Evolutionary conservation across 2,888 invertebrate species (phyloP).

Genomic region (Pherbina coryleti): DNA sequence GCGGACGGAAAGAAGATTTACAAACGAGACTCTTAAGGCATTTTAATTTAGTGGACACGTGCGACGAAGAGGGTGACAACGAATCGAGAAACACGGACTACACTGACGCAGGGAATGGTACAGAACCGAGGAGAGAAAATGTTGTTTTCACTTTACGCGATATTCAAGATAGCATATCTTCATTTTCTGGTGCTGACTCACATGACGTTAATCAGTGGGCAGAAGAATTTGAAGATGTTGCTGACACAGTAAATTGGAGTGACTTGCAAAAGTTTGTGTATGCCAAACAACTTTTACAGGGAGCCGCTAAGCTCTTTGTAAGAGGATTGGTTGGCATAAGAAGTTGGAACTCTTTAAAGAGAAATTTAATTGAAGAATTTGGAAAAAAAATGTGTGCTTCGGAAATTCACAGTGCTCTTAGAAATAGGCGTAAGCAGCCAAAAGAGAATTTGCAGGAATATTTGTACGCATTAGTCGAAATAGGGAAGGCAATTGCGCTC

Average conservation of each 20-base stretch:
- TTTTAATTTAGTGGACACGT: too few relatives aligned
- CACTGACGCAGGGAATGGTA: too few relatives aligned
- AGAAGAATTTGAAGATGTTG: conserved; percentile 41
- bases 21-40: too few relatives aligned
- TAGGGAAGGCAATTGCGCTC: too few relatives aligned
- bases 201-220: too few relatives aligned
- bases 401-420: background rate
- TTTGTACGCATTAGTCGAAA: background rate
- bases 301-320: conserved; percentile 38
- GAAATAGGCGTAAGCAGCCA: background rate
- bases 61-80: too few relatives aligned
- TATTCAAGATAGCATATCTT: too few relatives aligned
- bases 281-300: conserved; percentile 38
- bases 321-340: conserved; percentile 25
- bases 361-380: conserved; percentile 36
- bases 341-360: conserved; percentile 30
- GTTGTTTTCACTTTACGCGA: too few relatives aligned
- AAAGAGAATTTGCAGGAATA: background rate
- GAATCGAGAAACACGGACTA: too few relatives aligned
- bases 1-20: too few relatives aligned
- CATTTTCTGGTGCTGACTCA: too few relatives aligned
- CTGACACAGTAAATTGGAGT: conserved; percentile 38
- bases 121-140: too few relatives aligned
- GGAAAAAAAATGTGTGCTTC: conserved; percentile 21
- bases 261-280: conserved; percentile 39